phyloP scores from a whole-genome alignment of 30 jellyfish, hydroid and myxozoan species.

The Hydractinia symbiolongicarpus region DNA sequence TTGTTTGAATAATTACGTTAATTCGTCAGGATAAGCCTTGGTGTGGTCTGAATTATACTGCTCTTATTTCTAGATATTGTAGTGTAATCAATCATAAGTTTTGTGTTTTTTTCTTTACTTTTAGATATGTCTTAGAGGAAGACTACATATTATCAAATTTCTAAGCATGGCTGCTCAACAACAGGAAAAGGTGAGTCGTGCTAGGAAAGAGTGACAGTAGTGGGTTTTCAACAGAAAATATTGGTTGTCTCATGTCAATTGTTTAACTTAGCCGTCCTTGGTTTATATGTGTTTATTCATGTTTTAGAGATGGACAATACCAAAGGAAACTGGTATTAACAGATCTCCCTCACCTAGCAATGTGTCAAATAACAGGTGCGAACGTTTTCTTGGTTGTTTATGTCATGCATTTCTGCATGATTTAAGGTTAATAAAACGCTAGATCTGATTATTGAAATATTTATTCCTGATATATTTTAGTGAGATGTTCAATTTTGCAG shows the following conservation, averaged over 20 bases:
- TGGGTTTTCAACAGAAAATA: no score
- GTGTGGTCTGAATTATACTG: no score
- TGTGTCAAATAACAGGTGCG: conserved; percentile 69
- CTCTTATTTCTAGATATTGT: no score
- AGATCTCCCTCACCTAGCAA: conserved; percentile 82
- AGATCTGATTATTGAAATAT: no score
- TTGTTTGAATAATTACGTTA: no score
- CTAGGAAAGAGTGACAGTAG: background rate
- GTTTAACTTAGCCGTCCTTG: background rate
- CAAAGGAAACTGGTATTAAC: conserved; percentile 46
- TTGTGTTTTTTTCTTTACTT: background rate
- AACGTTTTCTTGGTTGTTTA: background rate
- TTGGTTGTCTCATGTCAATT: background rate
- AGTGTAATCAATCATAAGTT: background rate
- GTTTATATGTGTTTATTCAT: background rate
- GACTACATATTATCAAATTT: conserved; percentile 71
- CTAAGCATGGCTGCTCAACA: conserved; percentile 94
- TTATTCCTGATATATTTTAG: no score
- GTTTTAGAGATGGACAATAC: conserved; percentile 78
- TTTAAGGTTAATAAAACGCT: no score
- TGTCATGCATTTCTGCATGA: no score
- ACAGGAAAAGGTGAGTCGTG: conserved; percentile 73
- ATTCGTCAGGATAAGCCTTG: no score
- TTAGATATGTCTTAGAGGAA: conserved; percentile 84
- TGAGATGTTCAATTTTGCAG: no score